Evolutionary conservation across 2,888 invertebrate species (phyloP).

Genomic region (Drosophila demipolita): DNA sequence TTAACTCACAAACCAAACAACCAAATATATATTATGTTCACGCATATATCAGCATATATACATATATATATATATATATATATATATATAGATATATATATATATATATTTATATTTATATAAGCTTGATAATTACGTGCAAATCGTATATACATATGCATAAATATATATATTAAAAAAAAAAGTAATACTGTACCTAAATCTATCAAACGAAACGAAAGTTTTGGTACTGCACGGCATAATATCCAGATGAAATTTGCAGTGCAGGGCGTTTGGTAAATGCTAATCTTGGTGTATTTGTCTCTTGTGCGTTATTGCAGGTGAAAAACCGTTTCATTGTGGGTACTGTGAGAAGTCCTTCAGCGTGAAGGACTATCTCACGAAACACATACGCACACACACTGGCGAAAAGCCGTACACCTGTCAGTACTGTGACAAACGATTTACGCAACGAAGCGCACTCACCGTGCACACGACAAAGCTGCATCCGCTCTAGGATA

Average conservation of each 20-base stretch:
- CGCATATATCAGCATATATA: constrained; percentile 42
- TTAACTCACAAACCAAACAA: constrained; percentile 68
- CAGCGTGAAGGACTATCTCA: constrained; percentile 84
- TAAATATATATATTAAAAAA: constrained; percentile 19
- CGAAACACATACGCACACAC: constrained; percentile 85
- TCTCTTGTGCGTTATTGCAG: constrained; percentile 64
- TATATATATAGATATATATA: constrained; percentile 1
- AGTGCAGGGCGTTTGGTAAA: constrained; percentile 37
- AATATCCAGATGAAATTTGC: constrained; percentile 26
- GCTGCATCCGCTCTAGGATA: constrained; percentile 84
- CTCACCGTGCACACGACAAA: constrained; percentile 84
- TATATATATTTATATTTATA: constrained; percentile 31
- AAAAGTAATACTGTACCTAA: constrained; percentile 60
- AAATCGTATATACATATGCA: constrained; percentile 53
- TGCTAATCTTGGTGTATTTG: constrained; percentile 47
- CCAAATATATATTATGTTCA: constrained; percentile 56
- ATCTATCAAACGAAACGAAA: constrained; percentile 63
- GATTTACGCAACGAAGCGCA: constrained; percentile 84
- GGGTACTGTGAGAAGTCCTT: constrained; percentile 84
- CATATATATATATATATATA: constrained; percentile 17
- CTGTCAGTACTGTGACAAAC: constrained; percentile 84
- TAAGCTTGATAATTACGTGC: constrained; percentile 72
- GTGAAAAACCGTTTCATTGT: constrained; percentile 84
- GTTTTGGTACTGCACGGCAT: constrained; percentile 75
- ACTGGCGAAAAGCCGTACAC: constrained; percentile 84